Conservation (phyloP, 2,797 vertebrate species). For the Urophycis tenuis region DNA sequence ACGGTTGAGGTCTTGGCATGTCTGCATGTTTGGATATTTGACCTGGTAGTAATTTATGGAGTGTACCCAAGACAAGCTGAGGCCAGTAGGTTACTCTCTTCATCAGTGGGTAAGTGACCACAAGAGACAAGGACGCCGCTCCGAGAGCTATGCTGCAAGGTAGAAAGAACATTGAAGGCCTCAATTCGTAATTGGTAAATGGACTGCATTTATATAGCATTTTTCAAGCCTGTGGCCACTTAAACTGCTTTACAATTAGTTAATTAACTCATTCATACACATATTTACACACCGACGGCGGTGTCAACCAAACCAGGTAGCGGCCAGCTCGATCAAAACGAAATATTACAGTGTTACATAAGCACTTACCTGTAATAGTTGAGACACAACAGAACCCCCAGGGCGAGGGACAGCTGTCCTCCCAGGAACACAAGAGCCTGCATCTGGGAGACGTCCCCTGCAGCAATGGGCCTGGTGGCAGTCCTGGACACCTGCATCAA, state of each 20-base stretch:
- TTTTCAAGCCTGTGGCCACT: neutral
- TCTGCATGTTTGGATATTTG: neutral
- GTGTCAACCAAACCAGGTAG: neutral
- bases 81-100: slow-evolving; percentile 97
- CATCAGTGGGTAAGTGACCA: slow-evolving; percentile 89
- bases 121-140: slow-evolving; percentile 83
- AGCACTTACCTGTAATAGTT: slow-evolving; percentile 86
- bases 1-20: neutral
- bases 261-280: neutral
- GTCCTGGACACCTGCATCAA: slow-evolving; percentile 81
- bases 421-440: slow-evolving; percentile 85
- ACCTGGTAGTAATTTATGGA: neutral
- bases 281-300: neutral
- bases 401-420: slow-evolving; percentile 84
- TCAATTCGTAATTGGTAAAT: neutral
- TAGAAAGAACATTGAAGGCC: slow-evolving; percentile 8
- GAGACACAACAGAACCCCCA: slow-evolving; percentile 85
- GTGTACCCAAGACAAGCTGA: slow-evolving; percentile 84
- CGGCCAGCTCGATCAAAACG: neutral
- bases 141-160: slow-evolving; percentile 80
- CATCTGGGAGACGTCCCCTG: slow-evolving; percentile 80
- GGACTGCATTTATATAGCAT: neutral
- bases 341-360: neutral
- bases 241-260: neutral
- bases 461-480: slow-evolving; percentile 82